phyloP scores from a whole-genome alignment of 2,888 invertebrate genomes.

The Brachyopa scutellaris region DNA sequence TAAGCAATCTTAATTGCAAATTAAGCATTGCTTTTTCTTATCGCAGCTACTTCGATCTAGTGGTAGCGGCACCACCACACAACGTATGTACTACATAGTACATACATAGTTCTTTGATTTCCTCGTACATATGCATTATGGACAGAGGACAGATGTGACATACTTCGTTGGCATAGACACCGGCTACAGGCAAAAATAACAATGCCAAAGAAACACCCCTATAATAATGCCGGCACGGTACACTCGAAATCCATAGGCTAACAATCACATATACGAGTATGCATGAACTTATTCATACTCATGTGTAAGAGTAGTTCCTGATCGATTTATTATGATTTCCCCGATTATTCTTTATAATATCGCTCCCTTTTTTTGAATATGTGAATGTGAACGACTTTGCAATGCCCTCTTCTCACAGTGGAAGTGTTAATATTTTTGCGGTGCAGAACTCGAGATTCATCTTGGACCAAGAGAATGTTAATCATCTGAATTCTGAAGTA shows the following conservation, averaged over 20 bases:
- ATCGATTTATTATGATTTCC: constrained; percentile 61
- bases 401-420: constrained; percentile 29
- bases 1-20: too few relatives aligned
- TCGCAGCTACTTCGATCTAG: too few relatives aligned
- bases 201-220: constrained; percentile 58
- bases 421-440: constrained; percentile 60
- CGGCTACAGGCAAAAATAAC: constrained; percentile 52
- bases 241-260: constrained; percentile 45
- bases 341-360: constrained; percentile 5
- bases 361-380: constrained; percentile 17
- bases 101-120: constrained; percentile 58
- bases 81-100: too few relatives aligned
- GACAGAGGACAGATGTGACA: constrained; percentile 64
- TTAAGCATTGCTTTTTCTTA: too few relatives aligned
- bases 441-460: constrained; percentile 40
- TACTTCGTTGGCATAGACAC: constrained; percentile 66
- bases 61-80: too few relatives aligned
- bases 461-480: constrained; percentile 46
- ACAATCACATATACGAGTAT: too few relatives aligned
- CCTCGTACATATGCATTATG: constrained; percentile 17
- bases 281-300: too few relatives aligned
- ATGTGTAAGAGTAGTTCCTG: constrained; percentile 18
- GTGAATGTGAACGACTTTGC: constrained; percentile 51
- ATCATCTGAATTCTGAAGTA: constrained; percentile 47
- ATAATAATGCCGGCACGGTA: constrained; percentile 35